Percentiles rank a stretch among this genome's conserved stretches.
Conservation (phyloP, 1,140 invertebrate genomes). For the Drosophila orosa region DNA sequence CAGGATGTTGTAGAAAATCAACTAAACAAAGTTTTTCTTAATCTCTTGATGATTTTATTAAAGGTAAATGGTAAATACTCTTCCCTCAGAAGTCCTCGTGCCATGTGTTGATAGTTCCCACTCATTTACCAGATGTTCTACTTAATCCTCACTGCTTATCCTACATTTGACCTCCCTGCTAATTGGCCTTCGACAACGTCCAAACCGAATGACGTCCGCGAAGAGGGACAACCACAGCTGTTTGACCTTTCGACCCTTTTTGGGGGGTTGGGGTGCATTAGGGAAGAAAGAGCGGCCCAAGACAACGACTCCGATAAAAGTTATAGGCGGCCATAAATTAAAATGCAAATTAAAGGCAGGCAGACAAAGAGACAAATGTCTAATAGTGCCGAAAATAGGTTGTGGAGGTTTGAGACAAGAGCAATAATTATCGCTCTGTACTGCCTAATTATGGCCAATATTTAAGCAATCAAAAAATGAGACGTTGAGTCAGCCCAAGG, state of each 20-base stretch:
- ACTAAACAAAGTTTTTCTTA: no score
- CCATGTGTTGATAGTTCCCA: conserved; percentile 2
- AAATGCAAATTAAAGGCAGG: conserved; percentile 77
- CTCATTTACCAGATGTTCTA: background rate
- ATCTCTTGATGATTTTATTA: no score
- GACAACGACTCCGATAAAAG: conserved; percentile 64
- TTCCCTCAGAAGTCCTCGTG: background rate
- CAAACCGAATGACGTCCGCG: conserved; percentile 29
- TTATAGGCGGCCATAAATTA: conserved; percentile 77
- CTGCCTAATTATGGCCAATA: conserved; percentile 74
- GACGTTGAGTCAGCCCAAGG: conserved; percentile 40
- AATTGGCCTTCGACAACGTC: conserved; percentile 48
- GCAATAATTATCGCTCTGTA: conserved; percentile 60
- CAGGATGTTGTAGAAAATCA: background rate
- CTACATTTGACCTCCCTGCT: conserved; percentile 53
- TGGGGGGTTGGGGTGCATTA: conserved; percentile 8
- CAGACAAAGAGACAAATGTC: conserved; percentile 6
- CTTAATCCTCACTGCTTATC: conserved; percentile 28
- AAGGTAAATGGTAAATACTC: no score
- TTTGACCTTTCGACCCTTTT: conserved; percentile 58
- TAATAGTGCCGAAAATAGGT: conserved; percentile 3
- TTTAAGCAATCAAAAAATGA: conserved; percentile 64
- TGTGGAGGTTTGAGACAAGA: background rate
- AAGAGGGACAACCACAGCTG: conserved; percentile 56
- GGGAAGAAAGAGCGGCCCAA: conserved; percentile 19